Conservation (phyloP, 2,888 invertebrate species). For the Cacoxenus indagator region DNA sequence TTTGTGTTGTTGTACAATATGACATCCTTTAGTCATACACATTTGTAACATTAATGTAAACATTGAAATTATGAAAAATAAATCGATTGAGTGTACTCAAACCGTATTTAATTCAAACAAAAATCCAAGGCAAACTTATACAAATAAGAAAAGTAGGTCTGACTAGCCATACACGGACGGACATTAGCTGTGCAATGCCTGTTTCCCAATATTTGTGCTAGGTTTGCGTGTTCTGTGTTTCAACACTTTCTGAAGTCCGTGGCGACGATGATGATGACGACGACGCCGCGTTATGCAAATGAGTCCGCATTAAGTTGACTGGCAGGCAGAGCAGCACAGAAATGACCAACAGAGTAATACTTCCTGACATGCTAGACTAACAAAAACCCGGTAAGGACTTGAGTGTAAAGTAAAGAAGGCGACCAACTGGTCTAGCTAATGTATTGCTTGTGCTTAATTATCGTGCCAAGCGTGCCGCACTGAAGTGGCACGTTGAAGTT, state of each 20-base stretch:
- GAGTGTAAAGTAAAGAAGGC: neutral
- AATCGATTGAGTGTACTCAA: too few species aligned
- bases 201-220: neutral
- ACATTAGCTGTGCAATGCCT: constrained; percentile 33
- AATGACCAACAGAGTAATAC: constrained; percentile 60
- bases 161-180: too few species aligned
- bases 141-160: too few species aligned
- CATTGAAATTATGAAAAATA: too few species aligned
- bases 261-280: constrained; percentile 25
- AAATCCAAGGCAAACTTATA: too few species aligned
- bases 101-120: too few species aligned
- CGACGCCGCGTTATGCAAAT: constrained; percentile 55
- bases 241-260: neutral
- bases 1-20: too few species aligned
- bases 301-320: neutral
- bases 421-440: neutral
- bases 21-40: too few species aligned
- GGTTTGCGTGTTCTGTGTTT: constrained; percentile 39
- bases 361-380: constrained; percentile 42
- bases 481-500: neutral
- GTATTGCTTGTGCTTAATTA: constrained; percentile 38
- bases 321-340: constrained; percentile 30
- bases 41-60: too few species aligned
- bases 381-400: neutral
- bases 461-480: constrained; percentile 9